phyloP scores from a whole-genome alignment of 2,888 invertebrate species.

The Xylota segnis region DNA sequence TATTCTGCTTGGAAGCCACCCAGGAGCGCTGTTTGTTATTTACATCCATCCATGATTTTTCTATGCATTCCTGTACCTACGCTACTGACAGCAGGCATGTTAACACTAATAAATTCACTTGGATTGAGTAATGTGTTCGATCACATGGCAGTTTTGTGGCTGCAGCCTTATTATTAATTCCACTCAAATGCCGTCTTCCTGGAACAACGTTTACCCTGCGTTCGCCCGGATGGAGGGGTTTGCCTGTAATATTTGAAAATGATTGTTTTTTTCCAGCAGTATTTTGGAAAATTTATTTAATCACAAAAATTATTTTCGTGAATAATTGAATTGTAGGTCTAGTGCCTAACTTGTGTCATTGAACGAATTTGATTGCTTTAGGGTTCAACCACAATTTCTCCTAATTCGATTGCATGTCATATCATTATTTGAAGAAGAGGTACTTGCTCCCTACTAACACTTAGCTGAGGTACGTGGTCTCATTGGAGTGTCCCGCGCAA shows the following conservation, averaged over 20 bases:
- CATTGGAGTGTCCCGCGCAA: no score
- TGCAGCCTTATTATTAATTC: slow-evolving; percentile 71
- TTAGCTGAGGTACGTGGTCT: no score
- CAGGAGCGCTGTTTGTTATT: slow-evolving; percentile 62
- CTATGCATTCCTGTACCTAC: slow-evolving; percentile 65
- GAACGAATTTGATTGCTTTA: no score
- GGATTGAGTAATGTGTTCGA: slow-evolving; percentile 75
- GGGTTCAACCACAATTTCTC: no score
- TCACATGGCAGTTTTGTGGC: slow-evolving; percentile 60
- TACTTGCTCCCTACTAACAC: no score
- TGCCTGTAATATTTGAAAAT: slow-evolving; percentile 18
- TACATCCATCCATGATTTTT: slow-evolving; percentile 37
- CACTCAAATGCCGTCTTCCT: slow-evolving; percentile 70
- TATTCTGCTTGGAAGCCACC: slow-evolving; percentile 67
- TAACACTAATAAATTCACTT: slow-evolving; percentile 74
- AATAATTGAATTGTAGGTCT: no score
- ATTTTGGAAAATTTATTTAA: background rate
- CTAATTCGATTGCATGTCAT: no score
- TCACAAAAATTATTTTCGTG: no score
- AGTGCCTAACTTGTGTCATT: no score
- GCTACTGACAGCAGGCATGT: slow-evolving; percentile 68
- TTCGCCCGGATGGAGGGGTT: slow-evolving; percentile 61
- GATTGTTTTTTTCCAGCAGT: background rate
- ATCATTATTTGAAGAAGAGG: no score
- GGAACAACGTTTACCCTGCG: slow-evolving; percentile 45